phyloP scores from a whole-genome alignment of 2,888 invertebrate species.

The Pelosia muscerda region DNA sequence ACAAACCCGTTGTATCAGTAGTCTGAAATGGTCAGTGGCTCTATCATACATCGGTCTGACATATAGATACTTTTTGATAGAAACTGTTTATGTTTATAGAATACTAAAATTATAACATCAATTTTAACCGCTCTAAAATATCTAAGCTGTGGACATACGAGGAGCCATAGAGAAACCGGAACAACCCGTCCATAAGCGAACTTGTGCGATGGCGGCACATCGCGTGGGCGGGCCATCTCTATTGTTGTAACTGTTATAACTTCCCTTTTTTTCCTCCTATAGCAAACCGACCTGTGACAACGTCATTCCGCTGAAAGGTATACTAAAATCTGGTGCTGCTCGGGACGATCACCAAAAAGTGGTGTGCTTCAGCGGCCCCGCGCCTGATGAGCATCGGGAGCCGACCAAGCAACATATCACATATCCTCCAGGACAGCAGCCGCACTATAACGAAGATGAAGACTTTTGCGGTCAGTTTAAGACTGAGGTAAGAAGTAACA shows the following conservation, averaged over 20 bases:
- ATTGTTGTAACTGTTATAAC: no score
- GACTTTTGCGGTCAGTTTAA: constrained; percentile 73
- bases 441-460: constrained; percentile 68
- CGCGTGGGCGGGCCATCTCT: no score
- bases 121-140: not conserved
- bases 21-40: no score
- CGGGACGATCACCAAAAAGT: constrained; percentile 81
- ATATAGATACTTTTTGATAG: no score
- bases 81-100: no score
- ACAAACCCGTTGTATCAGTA: no score
- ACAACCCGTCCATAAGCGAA: no score
- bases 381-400: constrained; percentile 67
- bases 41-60: no score
- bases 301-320: constrained; percentile 76
- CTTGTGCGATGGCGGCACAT: no score
- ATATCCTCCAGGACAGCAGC: constrained; percentile 71
- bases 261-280: constrained; percentile 16
- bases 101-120: no score
- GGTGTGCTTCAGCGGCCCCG: constrained; percentile 81
- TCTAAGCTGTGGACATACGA: no score
- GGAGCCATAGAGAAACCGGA: no score
- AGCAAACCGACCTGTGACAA: constrained; percentile 75
- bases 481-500: constrained; percentile 63
- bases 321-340: constrained; percentile 75
- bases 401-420: constrained; percentile 20